Percentiles rank a stretch among this genome's conserved stretches.
These are phyloP conservation scores for Elymnias hypermnestra DNA, from an alignment of 1,140 invertebrate genomes.

Conservation along the genomic window DNA sequence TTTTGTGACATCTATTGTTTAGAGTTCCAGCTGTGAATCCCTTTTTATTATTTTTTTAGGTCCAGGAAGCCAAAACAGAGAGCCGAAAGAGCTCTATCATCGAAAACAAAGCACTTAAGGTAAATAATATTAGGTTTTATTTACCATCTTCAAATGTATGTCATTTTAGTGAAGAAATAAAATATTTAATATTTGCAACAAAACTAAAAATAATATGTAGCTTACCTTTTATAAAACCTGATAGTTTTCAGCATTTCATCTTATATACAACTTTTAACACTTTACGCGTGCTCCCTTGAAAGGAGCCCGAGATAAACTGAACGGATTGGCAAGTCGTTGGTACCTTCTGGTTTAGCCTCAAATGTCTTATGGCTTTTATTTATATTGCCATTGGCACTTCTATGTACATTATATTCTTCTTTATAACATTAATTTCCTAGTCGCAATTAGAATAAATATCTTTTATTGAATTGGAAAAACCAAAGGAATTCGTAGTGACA, in stretches of 20 bases:
- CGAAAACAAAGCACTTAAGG: slow-evolving; percentile 78
- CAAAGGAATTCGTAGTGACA: too few relatives aligned
- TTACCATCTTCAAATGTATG: background rate
- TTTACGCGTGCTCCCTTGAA: slow-evolving; percentile 1
- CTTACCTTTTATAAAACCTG: too few relatives aligned
- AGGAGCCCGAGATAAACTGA: slow-evolving; percentile 1
- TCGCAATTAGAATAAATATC: too few relatives aligned
- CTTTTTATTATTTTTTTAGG: slow-evolving; percentile 33
- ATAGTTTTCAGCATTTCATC: too few relatives aligned
- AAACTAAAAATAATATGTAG: too few relatives aligned
- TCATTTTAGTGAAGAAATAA: too few relatives aligned
- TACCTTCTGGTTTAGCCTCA: background rate
- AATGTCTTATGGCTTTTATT: background rate
- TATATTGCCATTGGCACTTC: background rate
- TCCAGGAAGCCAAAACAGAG: slow-evolving; percentile 76
- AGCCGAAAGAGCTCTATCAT: slow-evolving; percentile 80
- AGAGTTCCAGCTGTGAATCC: background rate
- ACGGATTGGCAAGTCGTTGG: background rate
- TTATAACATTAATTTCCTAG: too few relatives aligned
- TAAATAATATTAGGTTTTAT: slow-evolving; percentile 29
- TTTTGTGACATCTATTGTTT: background rate
- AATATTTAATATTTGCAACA: too few relatives aligned
- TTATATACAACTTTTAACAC: too few relatives aligned
- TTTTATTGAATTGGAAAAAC: too few relatives aligned
- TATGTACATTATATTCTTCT: background rate